These are phyloP conservation scores for Pemphredon lugubris DNA, from an alignment of 2,888 invertebrate genomes.

Conservation along the genomic window DNA sequence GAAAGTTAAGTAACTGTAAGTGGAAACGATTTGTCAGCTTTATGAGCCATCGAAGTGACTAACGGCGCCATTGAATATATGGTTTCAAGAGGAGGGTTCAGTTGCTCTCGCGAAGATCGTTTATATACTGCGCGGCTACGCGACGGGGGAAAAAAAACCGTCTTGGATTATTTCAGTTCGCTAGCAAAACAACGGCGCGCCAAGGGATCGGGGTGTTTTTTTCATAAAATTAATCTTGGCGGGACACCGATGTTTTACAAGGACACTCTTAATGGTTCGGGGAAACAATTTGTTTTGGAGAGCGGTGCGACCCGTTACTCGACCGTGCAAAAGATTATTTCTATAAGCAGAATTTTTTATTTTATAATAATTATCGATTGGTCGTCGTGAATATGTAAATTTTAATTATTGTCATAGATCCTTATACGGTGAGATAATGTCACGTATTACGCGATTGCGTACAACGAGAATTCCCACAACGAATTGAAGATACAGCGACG, in stretches of 20 bases:
- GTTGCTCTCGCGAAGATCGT: conserved; percentile 15
- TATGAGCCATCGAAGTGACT: conserved; percentile 67
- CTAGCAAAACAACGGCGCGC: conserved; percentile 2
- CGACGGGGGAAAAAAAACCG: conserved; percentile 13
- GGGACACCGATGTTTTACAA: neutral
- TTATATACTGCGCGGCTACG: conserved; percentile 15
- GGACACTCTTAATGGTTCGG: too few relatives aligned
- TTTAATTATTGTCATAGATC: too few relatives aligned
- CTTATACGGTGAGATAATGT: too few relatives aligned
- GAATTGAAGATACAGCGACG: too few relatives aligned
- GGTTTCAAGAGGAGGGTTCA: conserved; percentile 25
- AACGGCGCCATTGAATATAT: conserved; percentile 62
- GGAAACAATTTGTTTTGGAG: too few relatives aligned
- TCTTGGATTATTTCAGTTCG: conserved; percentile 1
- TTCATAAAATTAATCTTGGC: neutral
- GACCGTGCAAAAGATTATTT: too few relatives aligned
- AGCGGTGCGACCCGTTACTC: too few relatives aligned
- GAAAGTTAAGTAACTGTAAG: conserved; percentile 49
- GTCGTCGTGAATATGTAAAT: conserved; percentile 4
- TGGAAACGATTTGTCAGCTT: conserved; percentile 62
- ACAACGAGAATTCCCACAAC: too few relatives aligned
- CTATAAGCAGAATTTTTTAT: too few relatives aligned
- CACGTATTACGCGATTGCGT: too few relatives aligned
- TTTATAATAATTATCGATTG: too few relatives aligned
- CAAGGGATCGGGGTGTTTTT: neutral